phyloP scores from a whole-genome alignment of 2,797 vertebrate genomes.

The Sus cebifrons region DNA sequence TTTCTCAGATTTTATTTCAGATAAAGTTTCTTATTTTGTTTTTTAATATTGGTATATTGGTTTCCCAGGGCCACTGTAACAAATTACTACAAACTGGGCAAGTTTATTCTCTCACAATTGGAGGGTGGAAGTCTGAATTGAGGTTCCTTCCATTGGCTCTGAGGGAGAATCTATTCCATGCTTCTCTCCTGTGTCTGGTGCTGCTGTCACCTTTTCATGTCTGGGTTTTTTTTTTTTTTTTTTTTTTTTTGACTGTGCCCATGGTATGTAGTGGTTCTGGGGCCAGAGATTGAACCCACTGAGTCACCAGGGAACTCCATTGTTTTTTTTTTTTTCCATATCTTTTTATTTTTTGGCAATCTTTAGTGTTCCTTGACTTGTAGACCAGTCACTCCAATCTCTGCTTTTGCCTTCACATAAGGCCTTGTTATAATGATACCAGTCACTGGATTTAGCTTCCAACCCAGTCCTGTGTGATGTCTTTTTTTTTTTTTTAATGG shows the following conservation, averaged over 20 bases:
- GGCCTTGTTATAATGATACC: neutral
- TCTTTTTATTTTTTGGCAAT: too few species aligned
- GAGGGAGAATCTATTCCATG: neutral
- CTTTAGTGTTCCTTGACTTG: neutral
- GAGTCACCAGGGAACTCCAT: too few species aligned
- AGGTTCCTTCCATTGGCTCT: accelerated
- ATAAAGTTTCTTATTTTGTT: neutral
- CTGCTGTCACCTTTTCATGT: neutral
- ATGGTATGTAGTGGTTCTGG: too few species aligned
- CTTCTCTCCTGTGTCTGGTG: neutral
- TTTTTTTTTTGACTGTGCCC: too few species aligned
- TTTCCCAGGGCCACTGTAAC: neutral
- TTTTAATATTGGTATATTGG: neutral
- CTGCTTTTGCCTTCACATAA: neutral
- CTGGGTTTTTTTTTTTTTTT: too few species aligned
- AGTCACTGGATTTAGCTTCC: neutral
- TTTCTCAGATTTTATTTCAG: conserved; percentile 38
- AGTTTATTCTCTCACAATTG: neutral
- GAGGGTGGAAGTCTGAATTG: neutral
- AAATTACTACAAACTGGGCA: neutral
- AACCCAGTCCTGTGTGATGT: neutral
- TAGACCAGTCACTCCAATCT: neutral
- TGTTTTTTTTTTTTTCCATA: too few species aligned
- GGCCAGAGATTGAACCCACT: too few species aligned
- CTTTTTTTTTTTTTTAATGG: too few species aligned